phyloP scores from a whole-genome alignment of 2,888 invertebrate genomes.

The Xanthorhoe designata region DNA sequence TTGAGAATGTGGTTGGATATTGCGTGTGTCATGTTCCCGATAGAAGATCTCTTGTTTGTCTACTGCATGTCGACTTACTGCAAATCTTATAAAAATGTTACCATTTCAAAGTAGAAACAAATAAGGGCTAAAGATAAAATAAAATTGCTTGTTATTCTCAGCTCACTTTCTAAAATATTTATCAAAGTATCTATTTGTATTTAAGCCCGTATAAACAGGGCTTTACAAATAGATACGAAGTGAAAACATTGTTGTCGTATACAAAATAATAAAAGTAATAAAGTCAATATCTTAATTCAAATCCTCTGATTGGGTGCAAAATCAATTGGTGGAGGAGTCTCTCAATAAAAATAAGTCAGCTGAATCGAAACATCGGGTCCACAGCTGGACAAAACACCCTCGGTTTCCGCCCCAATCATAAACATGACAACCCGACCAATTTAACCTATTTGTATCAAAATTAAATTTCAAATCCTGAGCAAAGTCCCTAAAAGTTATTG shows the following conservation, averaged over 20 bases:
- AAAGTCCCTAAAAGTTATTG: slow-evolving; percentile 37
- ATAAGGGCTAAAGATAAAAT: slow-evolving; percentile 5
- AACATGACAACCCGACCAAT: slow-evolving; percentile 3
- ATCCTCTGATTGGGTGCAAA: not conserved
- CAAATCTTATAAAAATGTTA: slow-evolving; percentile 45
- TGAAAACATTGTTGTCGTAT: no score
- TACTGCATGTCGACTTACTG: slow-evolving; percentile 48
- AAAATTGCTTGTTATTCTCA: not conserved
- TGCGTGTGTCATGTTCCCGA: slow-evolving; percentile 40
- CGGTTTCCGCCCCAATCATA: not conserved
- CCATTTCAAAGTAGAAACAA: slow-evolving; percentile 28
- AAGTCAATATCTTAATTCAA: not conserved
- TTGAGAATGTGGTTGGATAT: slow-evolving; percentile 5
- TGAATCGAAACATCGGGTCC: not conserved
- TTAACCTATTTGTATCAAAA: slow-evolving; percentile 22
- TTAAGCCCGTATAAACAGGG: no score
- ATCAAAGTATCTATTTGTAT: not conserved
- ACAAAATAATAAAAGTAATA: not conserved
- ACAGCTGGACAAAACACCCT: slow-evolving; percentile 4
- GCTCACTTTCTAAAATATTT: not conserved
- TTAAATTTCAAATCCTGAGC: slow-evolving; percentile 27
- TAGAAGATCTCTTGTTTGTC: slow-evolving; percentile 47
- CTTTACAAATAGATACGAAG: not conserved
- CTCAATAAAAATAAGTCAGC: not conserved
- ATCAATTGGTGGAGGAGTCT: not conserved